These are phyloP conservation scores for Hypolimnas misippus DNA, from an alignment of 2,888 invertebrate genomes.

Conservation along the genomic window DNA sequence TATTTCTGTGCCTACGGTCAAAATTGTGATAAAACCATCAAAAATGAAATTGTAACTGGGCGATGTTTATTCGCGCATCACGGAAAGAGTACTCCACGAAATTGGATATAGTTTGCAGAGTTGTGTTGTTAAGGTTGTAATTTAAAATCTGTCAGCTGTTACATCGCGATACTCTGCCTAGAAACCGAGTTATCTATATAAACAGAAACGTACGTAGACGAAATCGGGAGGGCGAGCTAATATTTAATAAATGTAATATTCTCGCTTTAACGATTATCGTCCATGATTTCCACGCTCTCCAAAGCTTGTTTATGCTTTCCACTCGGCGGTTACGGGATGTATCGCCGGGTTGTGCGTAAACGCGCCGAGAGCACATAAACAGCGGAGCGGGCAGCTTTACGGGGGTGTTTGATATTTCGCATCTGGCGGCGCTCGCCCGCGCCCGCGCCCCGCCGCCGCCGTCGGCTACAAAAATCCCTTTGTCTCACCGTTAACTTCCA, in stretches of 20 bases:
- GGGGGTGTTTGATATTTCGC: conserved; percentile 44
- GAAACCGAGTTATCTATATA: too few species aligned
- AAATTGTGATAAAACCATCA: too few species aligned
- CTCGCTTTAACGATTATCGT: neutral
- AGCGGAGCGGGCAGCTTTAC: conserved; percentile 27
- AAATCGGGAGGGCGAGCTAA: too few species aligned
- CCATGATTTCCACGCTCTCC: neutral
- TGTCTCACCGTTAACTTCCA: conserved; percentile 11
- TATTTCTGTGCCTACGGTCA: too few species aligned
- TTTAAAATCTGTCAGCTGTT: too few species aligned
- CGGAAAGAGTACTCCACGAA: neutral
- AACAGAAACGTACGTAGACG: too few species aligned
- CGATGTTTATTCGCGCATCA: neutral
- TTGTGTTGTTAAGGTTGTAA: neutral
- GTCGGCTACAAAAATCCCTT: conserved; percentile 5
- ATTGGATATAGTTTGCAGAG: neutral
- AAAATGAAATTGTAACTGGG: too few species aligned
- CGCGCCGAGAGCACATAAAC: conserved; percentile 27
- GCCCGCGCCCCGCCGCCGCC: conserved; percentile 1
- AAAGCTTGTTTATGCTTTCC: conserved; percentile 21
- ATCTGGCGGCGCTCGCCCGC: conserved; percentile 41
- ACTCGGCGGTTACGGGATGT: conserved; percentile 17
- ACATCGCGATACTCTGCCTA: too few species aligned
- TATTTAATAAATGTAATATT: neutral
- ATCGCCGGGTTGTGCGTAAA: conserved; percentile 23